Evolutionary conservation across 2,797 vertebrate species (phyloP).

Genomic region (Tadarida brasiliensis): DNA sequence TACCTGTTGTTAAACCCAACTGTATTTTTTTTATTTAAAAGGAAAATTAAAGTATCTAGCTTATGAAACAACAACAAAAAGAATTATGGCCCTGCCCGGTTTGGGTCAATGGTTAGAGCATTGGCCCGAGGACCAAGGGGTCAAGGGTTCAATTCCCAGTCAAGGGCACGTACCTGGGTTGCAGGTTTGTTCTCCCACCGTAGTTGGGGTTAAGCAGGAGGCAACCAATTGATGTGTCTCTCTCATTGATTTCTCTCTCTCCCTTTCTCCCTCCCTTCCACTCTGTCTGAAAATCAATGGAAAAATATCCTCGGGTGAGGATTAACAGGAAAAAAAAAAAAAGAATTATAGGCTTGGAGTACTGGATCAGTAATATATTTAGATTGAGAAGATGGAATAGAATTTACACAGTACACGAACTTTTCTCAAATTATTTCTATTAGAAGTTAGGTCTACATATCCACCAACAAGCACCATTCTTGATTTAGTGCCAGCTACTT

Average conservation of each 20-base stretch:
- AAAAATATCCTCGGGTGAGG: too few relatives aligned
- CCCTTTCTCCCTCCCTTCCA: too few relatives aligned
- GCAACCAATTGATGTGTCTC: too few relatives aligned
- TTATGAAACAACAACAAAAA: slow-evolving; percentile 22
- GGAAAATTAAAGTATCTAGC: slow-evolving; percentile 21
- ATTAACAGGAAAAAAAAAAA: not conserved
- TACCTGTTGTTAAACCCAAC: slow-evolving; percentile 3
- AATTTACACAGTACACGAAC: not conserved
- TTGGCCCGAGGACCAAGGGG: too few relatives aligned
- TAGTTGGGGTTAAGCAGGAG: too few relatives aligned
- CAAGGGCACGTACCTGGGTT: too few relatives aligned
- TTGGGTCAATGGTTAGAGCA: too few relatives aligned
- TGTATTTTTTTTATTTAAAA: not conserved
- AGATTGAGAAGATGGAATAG: slow-evolving; percentile 38
- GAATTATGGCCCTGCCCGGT: not conserved
- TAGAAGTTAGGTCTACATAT: not conserved
- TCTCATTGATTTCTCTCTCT: too few relatives aligned
- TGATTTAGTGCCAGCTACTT: not conserved
- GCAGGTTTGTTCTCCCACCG: too few relatives aligned
- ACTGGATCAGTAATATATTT: slow-evolving; percentile 21
- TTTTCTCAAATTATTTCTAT: slow-evolving; percentile 29
- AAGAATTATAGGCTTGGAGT: not conserved
- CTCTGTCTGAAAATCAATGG: too few relatives aligned
- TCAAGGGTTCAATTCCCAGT: too few relatives aligned
- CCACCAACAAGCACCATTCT: not conserved